Conservation (phyloP, 1,140 invertebrate genomes). For the Acromyrmex charruanus region DNA sequence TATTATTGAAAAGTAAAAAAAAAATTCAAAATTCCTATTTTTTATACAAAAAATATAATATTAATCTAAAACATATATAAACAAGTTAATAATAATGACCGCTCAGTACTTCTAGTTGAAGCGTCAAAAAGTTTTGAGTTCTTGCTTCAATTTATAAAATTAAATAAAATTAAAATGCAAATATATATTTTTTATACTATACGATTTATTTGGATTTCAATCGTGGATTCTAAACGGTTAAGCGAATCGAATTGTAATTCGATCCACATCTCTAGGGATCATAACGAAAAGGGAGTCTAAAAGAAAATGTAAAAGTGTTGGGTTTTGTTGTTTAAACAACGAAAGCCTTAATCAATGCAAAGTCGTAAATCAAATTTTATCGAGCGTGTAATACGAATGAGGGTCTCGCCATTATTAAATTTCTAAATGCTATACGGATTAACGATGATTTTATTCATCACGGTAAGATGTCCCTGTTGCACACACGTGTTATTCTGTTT, state of each 20-base stretch:
- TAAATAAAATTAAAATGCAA: slow-evolving; percentile 22
- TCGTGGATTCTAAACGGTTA: slow-evolving; percentile 12
- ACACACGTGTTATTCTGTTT: slow-evolving; percentile 65
- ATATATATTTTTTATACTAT: not conserved
- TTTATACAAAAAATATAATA: too few relatives aligned
- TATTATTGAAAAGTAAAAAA: too few relatives aligned
- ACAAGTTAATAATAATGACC: too few relatives aligned
- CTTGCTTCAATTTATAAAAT: not conserved
- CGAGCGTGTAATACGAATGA: slow-evolving; percentile 39
- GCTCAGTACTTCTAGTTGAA: too few relatives aligned
- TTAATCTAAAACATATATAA: too few relatives aligned
- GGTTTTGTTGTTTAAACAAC: slow-evolving; percentile 1
- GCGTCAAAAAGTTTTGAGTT: not conserved
- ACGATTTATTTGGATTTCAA: slow-evolving; percentile 30
- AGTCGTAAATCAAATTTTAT: slow-evolving; percentile 55
- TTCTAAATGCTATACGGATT: not conserved
- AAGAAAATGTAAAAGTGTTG: slow-evolving; percentile 7
- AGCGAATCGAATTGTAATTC: slow-evolving; percentile 16
- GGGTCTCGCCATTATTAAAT: slow-evolving; percentile 5
- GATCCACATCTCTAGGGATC: slow-evolving; percentile 12
- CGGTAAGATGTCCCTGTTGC: not conserved
- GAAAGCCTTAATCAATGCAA: not conserved
- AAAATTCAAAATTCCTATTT: too few relatives aligned
- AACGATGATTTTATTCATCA: slow-evolving; percentile 1
- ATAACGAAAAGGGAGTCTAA: slow-evolving; percentile 9